Base-by-base conservation (phyloP, 2,113 vertebrate species). In the Triplophysa tibetana region DNA sequence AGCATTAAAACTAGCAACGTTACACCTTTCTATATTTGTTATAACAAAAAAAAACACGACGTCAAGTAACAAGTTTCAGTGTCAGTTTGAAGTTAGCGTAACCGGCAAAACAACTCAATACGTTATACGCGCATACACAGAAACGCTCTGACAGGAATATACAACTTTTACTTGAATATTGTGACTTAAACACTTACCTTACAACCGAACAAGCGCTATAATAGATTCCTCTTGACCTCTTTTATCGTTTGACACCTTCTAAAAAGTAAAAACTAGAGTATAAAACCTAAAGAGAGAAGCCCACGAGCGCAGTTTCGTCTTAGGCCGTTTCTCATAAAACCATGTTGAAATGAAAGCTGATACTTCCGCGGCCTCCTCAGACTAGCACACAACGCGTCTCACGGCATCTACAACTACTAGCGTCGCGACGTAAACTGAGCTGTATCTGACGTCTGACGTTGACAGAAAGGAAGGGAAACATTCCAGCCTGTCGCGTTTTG, bases 321-420 rank as follows among this genome's bases (percentile, higher is more conserved):
- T 86, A 92, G 89, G 91, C 92, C 90, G 89, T 91, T 88, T 90
- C 90, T 88, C 86, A 88, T 87, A 91, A 83, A 88, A 91, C 92
- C 93, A 93, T 93, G 91, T 93, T 93, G 91, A 93, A 91, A 79
- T 85, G 88, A 90, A 84, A 86, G 54, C 17, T 87, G 89, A 90
- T 89, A 88, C 90, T 92, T 92, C 91, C 91, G 91, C 85, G 84
- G 85, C 77, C 88, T 45, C 8, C 23, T n/a, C 2, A 56, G 50
- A 17, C 50, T 52, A 16, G 50, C 17, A 17, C 16, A 52, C 17
- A 3, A 16, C 16, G 50, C 13, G 16, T 52, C 50, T 52, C 50
- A 21, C 54, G 43, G 10, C 10, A 12, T 8, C 29, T 58, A 41
- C 50, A 10, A 33, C 1, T 7, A n/a, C n/a, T n/a, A n/a, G n/a